phyloP scores from a whole-genome alignment of 2,888 invertebrate species.

The Rhagonycha lutea region DNA sequence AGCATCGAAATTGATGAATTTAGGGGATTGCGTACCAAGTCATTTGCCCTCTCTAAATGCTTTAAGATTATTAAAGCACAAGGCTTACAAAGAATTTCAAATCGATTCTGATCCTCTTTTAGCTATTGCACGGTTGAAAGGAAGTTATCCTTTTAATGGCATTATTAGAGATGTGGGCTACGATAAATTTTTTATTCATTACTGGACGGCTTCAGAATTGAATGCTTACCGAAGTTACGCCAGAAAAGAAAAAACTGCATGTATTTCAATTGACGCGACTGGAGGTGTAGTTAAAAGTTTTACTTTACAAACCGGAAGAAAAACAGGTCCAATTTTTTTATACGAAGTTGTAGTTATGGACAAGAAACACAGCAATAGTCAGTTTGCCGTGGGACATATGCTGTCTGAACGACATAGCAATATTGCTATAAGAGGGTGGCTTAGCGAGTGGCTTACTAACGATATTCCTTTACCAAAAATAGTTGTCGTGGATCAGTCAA shows the following conservation, averaged over 20 bases:
- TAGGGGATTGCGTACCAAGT: background rate
- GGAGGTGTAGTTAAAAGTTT: background rate
- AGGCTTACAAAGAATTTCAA: background rate
- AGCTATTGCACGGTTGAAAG: background rate
- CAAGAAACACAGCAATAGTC: background rate
- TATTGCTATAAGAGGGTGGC: slow-evolving; percentile 1
- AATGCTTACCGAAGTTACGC: background rate
- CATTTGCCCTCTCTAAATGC: background rate
- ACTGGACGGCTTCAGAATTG: slow-evolving; percentile 1
- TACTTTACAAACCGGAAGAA: background rate
- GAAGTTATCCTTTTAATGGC: background rate
- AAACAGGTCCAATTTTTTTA: slow-evolving; percentile 3
- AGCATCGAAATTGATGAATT: slow-evolving; percentile 2
- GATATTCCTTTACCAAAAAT: background rate
- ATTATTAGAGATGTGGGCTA: slow-evolving; percentile 6
- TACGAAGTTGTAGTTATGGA: slow-evolving; percentile 7
- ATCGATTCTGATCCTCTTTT: background rate
- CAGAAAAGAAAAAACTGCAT: background rate
- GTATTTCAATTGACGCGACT: slow-evolving; percentile 1
- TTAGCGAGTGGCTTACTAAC: background rate
- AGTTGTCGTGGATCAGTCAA: background rate
- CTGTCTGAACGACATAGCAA: background rate
- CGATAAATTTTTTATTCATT: slow-evolving; percentile 4
- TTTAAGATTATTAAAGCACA: background rate
- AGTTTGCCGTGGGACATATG: background rate